Conservation (phyloP, 2,113 vertebrate species). For the Scophthalmus maximus region DNA sequence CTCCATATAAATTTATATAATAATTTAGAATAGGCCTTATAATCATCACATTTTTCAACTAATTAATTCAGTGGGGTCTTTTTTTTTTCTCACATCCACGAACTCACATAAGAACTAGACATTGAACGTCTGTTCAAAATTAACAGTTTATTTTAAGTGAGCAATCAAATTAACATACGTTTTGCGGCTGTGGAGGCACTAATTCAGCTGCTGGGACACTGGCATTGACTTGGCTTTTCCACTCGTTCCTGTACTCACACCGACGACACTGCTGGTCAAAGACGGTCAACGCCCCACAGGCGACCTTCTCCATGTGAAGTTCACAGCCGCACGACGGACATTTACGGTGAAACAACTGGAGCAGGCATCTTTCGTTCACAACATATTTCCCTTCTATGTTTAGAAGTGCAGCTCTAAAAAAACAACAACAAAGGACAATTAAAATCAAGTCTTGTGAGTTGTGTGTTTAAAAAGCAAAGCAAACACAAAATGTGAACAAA, state of each 20-base stretch:
- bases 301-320: conserved; percentile 44
- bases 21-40: no score
- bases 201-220: conserved; percentile 12
- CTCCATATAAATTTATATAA: not conserved
- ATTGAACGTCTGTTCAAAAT: not conserved
- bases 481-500: not conserved
- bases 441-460: not conserved
- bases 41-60: no score
- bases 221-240: conserved; percentile 42
- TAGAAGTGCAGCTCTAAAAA: conserved; percentile 27
- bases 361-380: conserved; percentile 46
- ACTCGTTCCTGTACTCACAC: conserved; percentile 49
- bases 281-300: conserved; percentile 7
- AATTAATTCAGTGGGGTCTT: no score
- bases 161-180: conserved; percentile 12
- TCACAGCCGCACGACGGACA: conserved; percentile 40
- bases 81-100: no score
- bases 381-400: conserved; percentile 28
- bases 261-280: conserved; percentile 43
- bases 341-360: conserved; percentile 40
- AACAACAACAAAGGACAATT: not conserved
- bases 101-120: no score
- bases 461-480: not conserved
- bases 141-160: not conserved
- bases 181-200: conserved; percentile 1